These are phyloP conservation scores for Spatulosminthurus flaviceps DNA, from an alignment of 2,888 invertebrate species.

Conservation along the genomic window DNA sequence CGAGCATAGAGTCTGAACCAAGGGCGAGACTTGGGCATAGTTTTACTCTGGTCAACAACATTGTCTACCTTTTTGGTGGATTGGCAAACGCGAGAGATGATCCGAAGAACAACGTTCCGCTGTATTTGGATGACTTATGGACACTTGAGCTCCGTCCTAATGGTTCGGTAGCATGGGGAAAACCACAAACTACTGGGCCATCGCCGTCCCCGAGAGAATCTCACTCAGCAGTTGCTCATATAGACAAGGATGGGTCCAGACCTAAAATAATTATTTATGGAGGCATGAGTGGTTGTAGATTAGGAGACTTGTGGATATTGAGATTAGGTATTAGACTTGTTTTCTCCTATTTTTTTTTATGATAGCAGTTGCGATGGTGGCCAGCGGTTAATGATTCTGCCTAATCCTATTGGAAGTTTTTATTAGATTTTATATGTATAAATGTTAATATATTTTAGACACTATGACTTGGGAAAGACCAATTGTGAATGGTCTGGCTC, in stretches of 20 bases:
- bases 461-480: constrained; percentile 94
- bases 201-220: constrained; percentile 96
- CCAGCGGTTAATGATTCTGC: no score
- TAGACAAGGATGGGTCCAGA: constrained; percentile 79
- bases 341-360: not conserved
- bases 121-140: constrained; percentile 95
- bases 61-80: constrained; percentile 96
- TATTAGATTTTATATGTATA: not conserved
- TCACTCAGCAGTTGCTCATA: constrained; percentile 92
- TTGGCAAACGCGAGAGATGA: constrained; percentile 98
- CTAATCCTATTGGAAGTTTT: not conserved
- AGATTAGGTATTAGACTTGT: constrained; percentile 76
- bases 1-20: constrained; percentile 77
- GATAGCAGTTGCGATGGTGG: no score
- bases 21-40: constrained; percentile 97
- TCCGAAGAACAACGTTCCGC: constrained; percentile 96
- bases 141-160: constrained; percentile 86
- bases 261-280: constrained; percentile 94
- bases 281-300: constrained; percentile 96
- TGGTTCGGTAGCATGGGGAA: constrained; percentile 84
- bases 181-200: constrained; percentile 87
- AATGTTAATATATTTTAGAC: constrained; percentile 68
- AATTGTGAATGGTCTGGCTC: constrained; percentile 82
- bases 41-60: constrained; percentile 92
- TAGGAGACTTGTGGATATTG: constrained; percentile 97